These are phyloP conservation scores for Liodrosophila aerea DNA, from an alignment of 2,888 invertebrate species.

Conservation along the genomic window DNA sequence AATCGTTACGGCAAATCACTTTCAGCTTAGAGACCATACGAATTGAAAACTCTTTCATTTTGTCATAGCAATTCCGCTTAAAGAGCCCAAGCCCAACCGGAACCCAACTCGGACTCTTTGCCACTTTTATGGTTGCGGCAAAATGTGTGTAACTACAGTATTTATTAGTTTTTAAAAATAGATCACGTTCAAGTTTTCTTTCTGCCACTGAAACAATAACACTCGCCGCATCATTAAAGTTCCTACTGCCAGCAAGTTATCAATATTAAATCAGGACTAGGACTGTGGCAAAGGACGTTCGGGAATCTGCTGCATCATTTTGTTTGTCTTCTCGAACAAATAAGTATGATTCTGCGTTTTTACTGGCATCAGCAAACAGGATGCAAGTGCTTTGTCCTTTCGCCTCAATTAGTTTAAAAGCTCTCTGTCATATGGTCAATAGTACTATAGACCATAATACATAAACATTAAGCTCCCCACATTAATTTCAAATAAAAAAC, in stretches of 20 bases:
- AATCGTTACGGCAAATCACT: constrained; percentile 70
- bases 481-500: too few species aligned
- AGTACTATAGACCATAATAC: constrained; percentile 1
- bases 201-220: not conserved
- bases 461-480: too few species aligned
- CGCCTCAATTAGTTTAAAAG: constrained; percentile 60
- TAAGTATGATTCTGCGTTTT: constrained; percentile 69
- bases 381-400: constrained; percentile 32
- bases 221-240: constrained; percentile 23
- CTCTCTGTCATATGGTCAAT: constrained; percentile 38
- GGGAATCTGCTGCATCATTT: constrained; percentile 57
- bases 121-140: constrained; percentile 35
- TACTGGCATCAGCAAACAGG: constrained; percentile 17
- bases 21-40: constrained; percentile 48
- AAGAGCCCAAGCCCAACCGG: constrained; percentile 3
- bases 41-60: constrained; percentile 39
- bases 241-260: constrained; percentile 17
- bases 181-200: constrained; percentile 31
- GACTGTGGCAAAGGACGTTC: not conserved
- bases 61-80: constrained; percentile 20
- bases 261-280: constrained; percentile 45
- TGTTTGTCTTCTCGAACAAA: constrained; percentile 59
- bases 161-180: constrained; percentile 11
- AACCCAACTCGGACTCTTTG: constrained; percentile 13
- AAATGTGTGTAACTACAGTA: constrained; percentile 1